Evolutionary conservation across 2,797 vertebrate genomes (phyloP), one percentile per base, ranked within the genome.

Genomic region (Mormyrus proboscirostris): DNA sequence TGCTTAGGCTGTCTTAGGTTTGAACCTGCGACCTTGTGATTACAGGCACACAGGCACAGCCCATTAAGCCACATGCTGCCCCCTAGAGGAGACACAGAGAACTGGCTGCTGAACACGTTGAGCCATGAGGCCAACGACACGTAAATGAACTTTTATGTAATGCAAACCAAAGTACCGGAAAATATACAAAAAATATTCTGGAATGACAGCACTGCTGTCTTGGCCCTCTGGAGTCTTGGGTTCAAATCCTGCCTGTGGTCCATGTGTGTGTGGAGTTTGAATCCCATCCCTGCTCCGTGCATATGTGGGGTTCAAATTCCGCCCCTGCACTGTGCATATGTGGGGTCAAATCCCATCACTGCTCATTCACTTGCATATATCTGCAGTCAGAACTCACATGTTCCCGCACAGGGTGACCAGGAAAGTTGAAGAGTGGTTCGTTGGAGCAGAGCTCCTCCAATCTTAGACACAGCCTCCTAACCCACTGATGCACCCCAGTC

Each of bases 391-490:
- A 86, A 47, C 87, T 86, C 8, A 89, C 29, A n/a, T 73, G 91
- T 57, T 83, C 85, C 41, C 57, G 79, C 49, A 90, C 90, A 76
- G 90, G 59, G 53, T 76, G 19, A 57, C 79, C 88, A 89, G 83
- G 88, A 89, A 91, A 59, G 44, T 25, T 79, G 14, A 29, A 29
- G 59, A 25, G 59, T n/a, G n/a, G n/a, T n/a, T n/a, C n/a, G n/a
- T n/a, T n/a, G n/a, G n/a, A n/a, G n/a, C n/a, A 29, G 59, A 25
- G 59, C 7, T 8, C 22, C 59, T 10, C 59, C n/a, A 10, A 65
- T 65, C 59, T 16, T 22, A 65, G 59, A 10, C 22, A 65, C 22
- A 9, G 59, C 22, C 22, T 1, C 59, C 22, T 65, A 65, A 25
- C 22, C 59, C 59, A 62, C 59, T 25, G 22, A 25, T 65, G 59